A percentile compares a stretch with the other conserved stretches of the same genome.
Conservation (phyloP, 2,888 invertebrate genomes). For the Malachius bipustulatus region DNA sequence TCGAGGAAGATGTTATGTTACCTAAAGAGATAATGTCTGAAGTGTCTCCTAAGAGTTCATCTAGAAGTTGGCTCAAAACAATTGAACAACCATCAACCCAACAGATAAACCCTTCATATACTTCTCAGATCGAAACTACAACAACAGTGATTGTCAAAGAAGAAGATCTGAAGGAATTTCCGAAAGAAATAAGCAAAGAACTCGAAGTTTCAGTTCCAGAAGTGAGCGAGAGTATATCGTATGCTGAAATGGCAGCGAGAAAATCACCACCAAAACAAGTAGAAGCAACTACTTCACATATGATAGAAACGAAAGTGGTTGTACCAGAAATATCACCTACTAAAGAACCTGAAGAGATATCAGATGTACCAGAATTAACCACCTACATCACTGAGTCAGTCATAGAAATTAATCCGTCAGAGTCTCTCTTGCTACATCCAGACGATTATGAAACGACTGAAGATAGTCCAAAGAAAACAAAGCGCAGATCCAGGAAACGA, state of each 20-base stretch:
- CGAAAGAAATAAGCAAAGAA: neutral
- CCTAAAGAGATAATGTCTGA: conserved; percentile 2
- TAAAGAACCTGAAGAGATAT: no score
- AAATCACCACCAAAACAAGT: neutral
- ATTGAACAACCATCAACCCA: neutral
- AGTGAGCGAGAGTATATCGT: neutral
- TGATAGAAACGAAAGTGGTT: no score
- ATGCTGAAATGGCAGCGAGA: neutral
- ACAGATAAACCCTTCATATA: neutral
- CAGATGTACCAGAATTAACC: no score
- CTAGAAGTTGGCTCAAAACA: no score
- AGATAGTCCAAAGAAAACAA: neutral
- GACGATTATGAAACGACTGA: no score
- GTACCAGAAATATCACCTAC: no score
- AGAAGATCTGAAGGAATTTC: neutral
- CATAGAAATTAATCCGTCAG: no score
- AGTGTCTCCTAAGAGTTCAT: neutral
- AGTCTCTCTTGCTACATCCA: no score
- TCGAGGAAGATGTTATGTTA: conserved; percentile 2
- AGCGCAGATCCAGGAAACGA: conserved; percentile 11
- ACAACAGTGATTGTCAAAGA: neutral
- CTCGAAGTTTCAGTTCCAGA: neutral
- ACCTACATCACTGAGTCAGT: no score
- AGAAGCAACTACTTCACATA: conserved; percentile 4
- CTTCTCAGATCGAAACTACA: no score